phyloP scores from a whole-genome alignment of 2,888 invertebrate species.

The Resseliella maxima region DNA sequence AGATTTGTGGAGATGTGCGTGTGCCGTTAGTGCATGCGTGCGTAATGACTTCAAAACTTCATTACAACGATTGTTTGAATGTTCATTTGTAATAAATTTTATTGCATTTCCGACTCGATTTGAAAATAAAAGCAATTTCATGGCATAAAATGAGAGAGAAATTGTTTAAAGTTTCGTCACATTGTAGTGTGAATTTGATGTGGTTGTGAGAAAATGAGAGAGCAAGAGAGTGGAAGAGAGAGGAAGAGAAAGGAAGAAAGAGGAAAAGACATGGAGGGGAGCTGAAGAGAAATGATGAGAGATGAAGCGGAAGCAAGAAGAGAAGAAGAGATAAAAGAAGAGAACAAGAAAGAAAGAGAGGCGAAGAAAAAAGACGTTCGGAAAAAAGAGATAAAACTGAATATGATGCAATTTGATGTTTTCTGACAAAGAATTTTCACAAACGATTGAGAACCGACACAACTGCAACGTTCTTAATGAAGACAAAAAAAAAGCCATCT shows the following conservation, averaged over 20 bases:
- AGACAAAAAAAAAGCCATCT: no score
- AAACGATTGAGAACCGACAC: not conserved
- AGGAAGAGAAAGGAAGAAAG: no score
- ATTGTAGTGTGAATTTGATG: not conserved
- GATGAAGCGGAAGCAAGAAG: no score
- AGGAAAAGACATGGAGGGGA: no score
- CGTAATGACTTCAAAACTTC: not conserved
- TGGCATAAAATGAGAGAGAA: not conserved
- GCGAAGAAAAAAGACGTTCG: not conserved
- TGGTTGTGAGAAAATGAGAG: no score
- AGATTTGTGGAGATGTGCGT: not conserved
- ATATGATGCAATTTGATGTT: no score
- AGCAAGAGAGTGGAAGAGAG: no score
- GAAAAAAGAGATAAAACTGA: not conserved
- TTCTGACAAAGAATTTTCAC: not conserved
- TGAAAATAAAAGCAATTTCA: not conserved
- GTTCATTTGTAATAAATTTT: not conserved
- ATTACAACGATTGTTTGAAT: not conserved
- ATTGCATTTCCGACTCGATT: conserved; percentile 3
- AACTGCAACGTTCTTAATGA: not conserved
- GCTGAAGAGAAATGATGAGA: no score
- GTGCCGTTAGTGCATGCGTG: conserved; percentile 1
- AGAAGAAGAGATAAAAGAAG: no score
- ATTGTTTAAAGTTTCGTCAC: not conserved
- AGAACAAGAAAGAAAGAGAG: not conserved